Base-by-base conservation (phyloP, 2,888 invertebrate genomes). In the Dendrolimus pini region DNA sequence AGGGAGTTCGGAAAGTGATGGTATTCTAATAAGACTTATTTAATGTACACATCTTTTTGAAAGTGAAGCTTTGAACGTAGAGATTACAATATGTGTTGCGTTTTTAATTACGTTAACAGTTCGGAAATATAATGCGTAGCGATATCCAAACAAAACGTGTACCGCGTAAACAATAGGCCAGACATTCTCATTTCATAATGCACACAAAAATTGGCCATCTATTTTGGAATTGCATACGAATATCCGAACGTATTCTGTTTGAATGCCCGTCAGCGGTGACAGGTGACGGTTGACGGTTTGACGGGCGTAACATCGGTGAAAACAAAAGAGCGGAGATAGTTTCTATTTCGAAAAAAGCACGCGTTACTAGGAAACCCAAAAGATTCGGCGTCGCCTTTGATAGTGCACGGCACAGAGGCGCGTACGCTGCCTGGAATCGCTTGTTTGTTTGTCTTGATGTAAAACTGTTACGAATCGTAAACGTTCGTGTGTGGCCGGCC, bases 401-500 rank as follows among this genome's bases (percentile, higher is more conserved):
- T 89, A 74, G 78, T 65, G 68, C 77, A 80, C 80, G 81, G 74
- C 75, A 76, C 76, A 62, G 61, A 71, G 70, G 76, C 78, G 77
- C 78, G 81, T 71, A 77, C 85, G 74, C 69, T 88, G 85, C 88
- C 77, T 73, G 84, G 88, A 90, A 89, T 80, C 80, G 80, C 75
- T 56, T 90, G 89, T 89, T 89, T 89, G 89, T 89, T 90, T 90
- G 87, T 84, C 78, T 70, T 78, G 76, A 75, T 82, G 86, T 89
- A 85, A 89, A 89, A 88, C 85, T 80, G 88, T 83, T 83, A 82
- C 73, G 83, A 81, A 81, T 80, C 83, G 89, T 89, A 90, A 89
- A 89, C 85, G 82, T 65, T 82, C 88, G 89, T 88, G 90, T 89
- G 90, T 90, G 89, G 90, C 82, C 89, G 84, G 85, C 85, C 86